Evolutionary conservation across 2,113 vertebrate genomes (phyloP), one percentile per base, ranked within the genome.

Genomic region (Emydura subglobosa): DNA sequence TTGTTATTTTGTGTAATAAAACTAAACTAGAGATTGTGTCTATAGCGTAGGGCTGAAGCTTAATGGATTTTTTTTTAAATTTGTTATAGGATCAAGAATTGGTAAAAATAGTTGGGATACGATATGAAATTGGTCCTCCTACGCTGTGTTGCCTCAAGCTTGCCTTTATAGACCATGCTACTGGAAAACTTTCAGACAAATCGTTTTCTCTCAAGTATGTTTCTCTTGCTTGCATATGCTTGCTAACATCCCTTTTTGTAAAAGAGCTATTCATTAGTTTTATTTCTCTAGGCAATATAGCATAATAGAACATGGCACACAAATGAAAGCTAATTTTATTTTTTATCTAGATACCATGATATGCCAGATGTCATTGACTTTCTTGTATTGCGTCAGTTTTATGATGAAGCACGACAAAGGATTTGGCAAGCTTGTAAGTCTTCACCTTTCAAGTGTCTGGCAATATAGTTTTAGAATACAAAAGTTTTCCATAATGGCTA

Each of bases 321-420:
- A 11, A 0, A 2, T 68, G 61, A 57, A 84, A 79, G 68, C 17
- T 72, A 42, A 91, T 19, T 85, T 91, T 57, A 17, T 86, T 89
- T 94, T 92, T 55, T 21, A 51, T 89, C 17, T 97, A 99, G 99
- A 78, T 99, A 99, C 82, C 99, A 99, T 3, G 99, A 99, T 96
- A 99, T 99, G 99, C 99, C 99, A 5, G 99, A 99, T 89, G 99
- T 99, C 72, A 99, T 99, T 0, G 99, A 99, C 96, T 99, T 99
- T 97, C 99, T 99, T 31, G 99, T 99, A 79, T 96, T 99, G 83
- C 99, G 99, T 80, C 99, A 99, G 65, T 99, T 98, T 97, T 99
- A 99, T 31, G 99, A 99, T 3, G 99, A 99, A 95, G 99, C 99
- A 10, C 98, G 99, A 4, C 98, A 99, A 55, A 98, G 99, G 96